Evolutionary conservation across 2,113 vertebrate species (phyloP).

Genomic region (Eulacestoma nigropectus): DNA sequence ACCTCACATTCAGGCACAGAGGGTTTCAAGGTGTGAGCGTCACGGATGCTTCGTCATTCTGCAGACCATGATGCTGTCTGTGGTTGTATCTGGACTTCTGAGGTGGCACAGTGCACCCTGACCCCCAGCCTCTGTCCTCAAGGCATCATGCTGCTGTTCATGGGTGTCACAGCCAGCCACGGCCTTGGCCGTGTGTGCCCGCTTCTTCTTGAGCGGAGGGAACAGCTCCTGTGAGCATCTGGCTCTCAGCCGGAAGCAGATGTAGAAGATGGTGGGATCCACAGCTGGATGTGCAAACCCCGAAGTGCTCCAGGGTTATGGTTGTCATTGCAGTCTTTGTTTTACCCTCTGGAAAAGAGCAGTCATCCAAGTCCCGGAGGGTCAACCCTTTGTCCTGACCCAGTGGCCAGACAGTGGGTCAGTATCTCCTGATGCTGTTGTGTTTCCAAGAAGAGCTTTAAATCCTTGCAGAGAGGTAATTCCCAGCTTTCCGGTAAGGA

Average conservation of each 20-base stretch:
- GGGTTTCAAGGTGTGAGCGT: background rate
- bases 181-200: background rate
- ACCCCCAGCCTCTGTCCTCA: background rate
- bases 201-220: rapidly evolving
- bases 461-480: background rate
- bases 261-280: background rate
- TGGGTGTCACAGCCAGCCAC: background rate
- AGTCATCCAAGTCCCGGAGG: background rate
- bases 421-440: background rate
- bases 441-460: background rate
- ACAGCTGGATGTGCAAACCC: background rate
- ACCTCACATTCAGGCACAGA: background rate
- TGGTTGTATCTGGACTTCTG: background rate
- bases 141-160: background rate
- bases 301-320: rapidly evolving
- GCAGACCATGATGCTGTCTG: background rate
- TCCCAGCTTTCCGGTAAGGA: constrained; percentile 37
- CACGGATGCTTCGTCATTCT: background rate
- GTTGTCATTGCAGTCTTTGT: background rate
- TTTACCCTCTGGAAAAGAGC: background rate
- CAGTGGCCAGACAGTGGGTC: background rate
- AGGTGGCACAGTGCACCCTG: background rate
- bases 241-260: background rate
- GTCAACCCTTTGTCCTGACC: background rate
- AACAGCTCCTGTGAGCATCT: background rate